Base-by-base conservation (phyloP, 2,888 invertebrate species). In the Heliconius aoede region DNA sequence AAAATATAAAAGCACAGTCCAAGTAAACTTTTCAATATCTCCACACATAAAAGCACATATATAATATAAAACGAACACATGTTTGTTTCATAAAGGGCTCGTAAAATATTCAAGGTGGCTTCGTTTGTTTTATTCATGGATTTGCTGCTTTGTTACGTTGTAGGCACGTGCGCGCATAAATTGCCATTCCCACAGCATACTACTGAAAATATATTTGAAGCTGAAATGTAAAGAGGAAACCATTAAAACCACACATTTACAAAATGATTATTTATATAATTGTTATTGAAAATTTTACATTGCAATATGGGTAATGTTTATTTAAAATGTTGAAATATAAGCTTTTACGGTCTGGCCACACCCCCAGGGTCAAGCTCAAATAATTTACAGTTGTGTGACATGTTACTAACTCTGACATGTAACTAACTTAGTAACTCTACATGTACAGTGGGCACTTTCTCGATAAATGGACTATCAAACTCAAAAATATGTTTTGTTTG, bases 141-240 rank as follows among this genome's bases (percentile, higher is more conserved):
- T 87, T 86, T 86, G 87, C 89, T 87, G 85, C 83, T 84, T 86
- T 88, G 88, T 86, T 88, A 85, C 87, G 84, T 86, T 79, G 60
- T 73, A 61, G 71, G 71, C 77, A 80, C 79, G 79, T 79, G 77
- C 77, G 76, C 61, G 78, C 77, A 80, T 80, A 78, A 79, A 80
- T 79, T 78, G 78, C 68, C n/a, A 61, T 74, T 74, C 64, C 58
- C 24, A 69, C 58, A 71, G n/a, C 40, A 64, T 24, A 32, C 60
- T 24, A 32, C 51, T 74, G 72, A 58, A 68, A 74, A 46, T 46
- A n/a, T 62, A 46, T 46, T 46, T 21, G 40, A 62, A 26, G n/a
- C 21, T 8, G n/a, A 51, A 69, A 69, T 30, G 30, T 69, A 28
- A 3, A 24, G 28, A 11, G 24, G 30, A 30, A 15, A 55, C 30